Evolutionary conservation across 1,140 invertebrate species (phyloP).

Genomic region (Oscheius sp.): DNA sequence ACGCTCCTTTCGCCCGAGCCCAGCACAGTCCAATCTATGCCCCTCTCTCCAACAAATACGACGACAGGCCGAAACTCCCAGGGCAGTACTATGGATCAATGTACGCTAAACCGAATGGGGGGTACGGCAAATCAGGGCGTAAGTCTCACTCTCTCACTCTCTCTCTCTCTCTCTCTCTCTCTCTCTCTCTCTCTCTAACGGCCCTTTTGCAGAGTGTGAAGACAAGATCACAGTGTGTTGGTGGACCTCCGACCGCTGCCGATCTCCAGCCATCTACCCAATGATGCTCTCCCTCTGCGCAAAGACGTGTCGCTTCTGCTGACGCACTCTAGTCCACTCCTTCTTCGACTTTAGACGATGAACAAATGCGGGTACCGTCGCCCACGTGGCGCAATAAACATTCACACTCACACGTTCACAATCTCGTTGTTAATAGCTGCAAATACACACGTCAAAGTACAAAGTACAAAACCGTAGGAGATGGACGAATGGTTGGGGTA

Average conservation of each 20-base stretch:
- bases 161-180: neutral
- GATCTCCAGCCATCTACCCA: slow-evolving; percentile 54
- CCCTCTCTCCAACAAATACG: slow-evolving; percentile 25
- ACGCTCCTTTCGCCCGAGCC: slow-evolving; percentile 44
- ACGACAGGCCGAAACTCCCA: slow-evolving; percentile 26
- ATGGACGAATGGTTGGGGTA: no score
- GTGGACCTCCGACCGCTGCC: slow-evolving; percentile 60
- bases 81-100: slow-evolving; percentile 1
- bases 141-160: no score
- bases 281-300: slow-evolving; percentile 58
- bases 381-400: no score
- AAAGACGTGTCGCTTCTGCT: slow-evolving; percentile 57
- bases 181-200: no score
- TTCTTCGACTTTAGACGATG: no score
- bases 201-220: slow-evolving; percentile 46
- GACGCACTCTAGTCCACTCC: no score
- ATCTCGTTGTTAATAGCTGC: no score
- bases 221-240: slow-evolving; percentile 59
- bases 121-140: neutral
- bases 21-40: slow-evolving; percentile 30
- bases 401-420: no score
- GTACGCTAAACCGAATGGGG: neutral
- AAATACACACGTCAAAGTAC: no score
- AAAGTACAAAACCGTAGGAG: no score
- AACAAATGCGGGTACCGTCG: no score